Base-by-base conservation (phyloP, 2,797 vertebrate species). In the Geotria australis region DNA sequence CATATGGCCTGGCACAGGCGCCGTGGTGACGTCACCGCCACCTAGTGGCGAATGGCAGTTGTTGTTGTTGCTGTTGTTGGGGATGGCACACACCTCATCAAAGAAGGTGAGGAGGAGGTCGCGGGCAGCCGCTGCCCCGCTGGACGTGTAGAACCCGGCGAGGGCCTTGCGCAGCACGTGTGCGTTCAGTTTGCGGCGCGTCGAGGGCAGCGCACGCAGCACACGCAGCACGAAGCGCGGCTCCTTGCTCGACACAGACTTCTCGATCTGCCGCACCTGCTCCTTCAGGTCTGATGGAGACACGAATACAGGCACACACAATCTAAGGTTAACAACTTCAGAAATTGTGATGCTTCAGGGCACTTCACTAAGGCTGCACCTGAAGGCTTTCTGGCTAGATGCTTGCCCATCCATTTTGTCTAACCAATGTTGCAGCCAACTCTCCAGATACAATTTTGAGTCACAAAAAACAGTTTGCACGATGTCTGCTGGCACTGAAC, bases 261-360 rank as follows among this genome's bases (percentile, higher is more conserved):
- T 91, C 69, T 94, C 88, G 2, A 95, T 79, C 76, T 95, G 88
- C 68, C 81, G 88, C 68, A 93, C 84, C 0, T 94, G 88, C 62
- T 94, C 88, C 61, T 79, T 83, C 57, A 95, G 93, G 51, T 95
- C 88, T 94, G 69, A 0, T 12, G 48, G 11, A 10, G 12, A 55
- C 6, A 9, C 12, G 15, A 47, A 9, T 8, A 14, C 14, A 38
- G 45, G 8, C 24, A 14, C n/a, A 13, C 11, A 14, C 24, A 8
- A 38, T 6, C 47, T 38, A 15, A 57, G 7, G 7, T 24, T 38
- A 38, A 24, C 24, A 38, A 38, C 24, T 5, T 6, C 5, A 24
- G 24, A 38, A 38, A 38, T 24, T 24, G 38, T 38, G 24, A 38
- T 38, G 24, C 24, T 38, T 38, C 24, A 38, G 24, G 38, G 24